A percentile compares a stretch with the other conserved stretches of the same genome.
Evolutionary conservation across 2,888 invertebrate species (phyloP).

Genomic region (Cataglyphis altisquamis): DNA sequence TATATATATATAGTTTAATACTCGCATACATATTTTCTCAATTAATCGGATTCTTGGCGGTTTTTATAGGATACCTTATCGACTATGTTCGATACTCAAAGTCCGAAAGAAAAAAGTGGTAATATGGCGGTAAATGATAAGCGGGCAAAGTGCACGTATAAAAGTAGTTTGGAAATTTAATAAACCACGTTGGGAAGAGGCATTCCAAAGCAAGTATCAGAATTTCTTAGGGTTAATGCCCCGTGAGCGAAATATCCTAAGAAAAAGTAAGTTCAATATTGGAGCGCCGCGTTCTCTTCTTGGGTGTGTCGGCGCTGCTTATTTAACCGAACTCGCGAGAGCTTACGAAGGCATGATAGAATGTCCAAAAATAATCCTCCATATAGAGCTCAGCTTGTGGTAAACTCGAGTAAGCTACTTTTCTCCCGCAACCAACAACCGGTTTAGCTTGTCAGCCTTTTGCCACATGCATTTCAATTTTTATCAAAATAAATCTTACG

Average conservation of each 20-base stretch:
- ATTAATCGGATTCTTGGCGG: constrained; percentile 36
- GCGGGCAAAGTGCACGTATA: constrained; percentile 42
- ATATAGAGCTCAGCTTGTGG: constrained; percentile 25
- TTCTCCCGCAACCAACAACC: constrained; percentile 9
- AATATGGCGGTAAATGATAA: constrained; percentile 27
- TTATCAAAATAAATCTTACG: not conserved
- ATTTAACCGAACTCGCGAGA: constrained; percentile 21
- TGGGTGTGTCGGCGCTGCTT: constrained; percentile 10
- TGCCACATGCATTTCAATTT: not conserved
- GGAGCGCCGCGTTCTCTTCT: constrained; percentile 26
- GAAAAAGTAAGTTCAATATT: constrained; percentile 73
- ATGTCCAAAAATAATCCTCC: constrained; percentile 52
- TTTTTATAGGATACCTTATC: not conserved
- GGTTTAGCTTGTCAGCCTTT: not conserved
- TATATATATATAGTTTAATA: too few relatives aligned
- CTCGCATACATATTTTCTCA: not conserved
- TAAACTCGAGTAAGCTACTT: constrained; percentile 38
- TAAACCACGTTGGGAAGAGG: constrained; percentile 60
- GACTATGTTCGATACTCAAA: not conserved
- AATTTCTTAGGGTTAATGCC: constrained; percentile 65
- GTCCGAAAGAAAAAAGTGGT: not conserved
- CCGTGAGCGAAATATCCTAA: constrained; percentile 43
- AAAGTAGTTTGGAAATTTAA: constrained; percentile 69
- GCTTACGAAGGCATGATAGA: constrained; percentile 24
- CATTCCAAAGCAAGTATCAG: constrained; percentile 59